Conservation (phyloP, 2,113 vertebrate species). For the Myxocyprinus asiaticus region DNA sequence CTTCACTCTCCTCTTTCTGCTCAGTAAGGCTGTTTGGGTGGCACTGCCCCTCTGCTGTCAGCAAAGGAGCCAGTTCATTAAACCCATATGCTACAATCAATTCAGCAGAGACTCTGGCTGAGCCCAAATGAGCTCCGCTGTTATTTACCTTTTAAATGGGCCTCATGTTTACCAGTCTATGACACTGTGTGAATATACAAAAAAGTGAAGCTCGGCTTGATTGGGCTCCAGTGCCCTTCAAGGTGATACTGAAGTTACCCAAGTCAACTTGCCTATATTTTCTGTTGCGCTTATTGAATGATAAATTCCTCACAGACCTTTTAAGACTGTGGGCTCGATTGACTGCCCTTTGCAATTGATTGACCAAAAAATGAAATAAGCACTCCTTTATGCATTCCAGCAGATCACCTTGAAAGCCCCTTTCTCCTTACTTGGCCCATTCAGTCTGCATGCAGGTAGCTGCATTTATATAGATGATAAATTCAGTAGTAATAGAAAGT, state of each 20-base stretch:
- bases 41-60: not conserved
- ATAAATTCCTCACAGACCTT: slow-evolving; percentile 40
- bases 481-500: not conserved
- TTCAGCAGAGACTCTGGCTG: slow-evolving; percentile 62
- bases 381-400: not conserved
- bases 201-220: slow-evolving; percentile 30
- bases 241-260: slow-evolving; percentile 19
- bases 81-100: slow-evolving; percentile 70
- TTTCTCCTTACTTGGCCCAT: not conserved
- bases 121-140: slow-evolving; percentile 73
- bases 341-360: slow-evolving; percentile 64
- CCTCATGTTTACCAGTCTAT: slow-evolving; percentile 59
- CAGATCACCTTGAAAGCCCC: slow-evolving; percentile 1
- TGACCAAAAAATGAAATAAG: slow-evolving; percentile 48
- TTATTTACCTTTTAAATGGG: slow-evolving; percentile 67
- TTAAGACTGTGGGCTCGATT: slow-evolving; percentile 43
- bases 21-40: not conserved
- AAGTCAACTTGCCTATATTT: slow-evolving; percentile 18
- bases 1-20: not conserved
- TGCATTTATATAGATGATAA: slow-evolving; percentile 13
- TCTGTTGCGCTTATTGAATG: slow-evolving; percentile 47
- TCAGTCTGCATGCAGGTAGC: not conserved
- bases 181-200: slow-evolving; percentile 43
- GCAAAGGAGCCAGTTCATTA: slow-evolving; percentile 67
- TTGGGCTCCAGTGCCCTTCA: slow-evolving; percentile 46